Evolutionary conservation across 2,797 vertebrate genomes (phyloP).

Genomic region (Hemitrygon akajei): DNA sequence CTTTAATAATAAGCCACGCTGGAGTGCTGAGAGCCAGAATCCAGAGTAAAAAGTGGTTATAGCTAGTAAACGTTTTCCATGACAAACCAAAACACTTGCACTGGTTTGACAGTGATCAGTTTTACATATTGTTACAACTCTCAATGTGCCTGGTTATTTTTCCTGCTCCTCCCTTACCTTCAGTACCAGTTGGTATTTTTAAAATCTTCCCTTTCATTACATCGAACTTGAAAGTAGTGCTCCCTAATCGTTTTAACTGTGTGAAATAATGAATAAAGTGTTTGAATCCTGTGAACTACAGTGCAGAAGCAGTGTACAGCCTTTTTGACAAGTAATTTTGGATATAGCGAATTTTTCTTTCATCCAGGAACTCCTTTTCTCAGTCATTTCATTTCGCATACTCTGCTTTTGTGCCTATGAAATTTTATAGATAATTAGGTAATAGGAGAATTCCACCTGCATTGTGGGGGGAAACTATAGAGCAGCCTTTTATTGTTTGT

Average conservation of each 20-base stretch:
- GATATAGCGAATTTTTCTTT: conserved; percentile 25
- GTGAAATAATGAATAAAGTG: conserved; percentile 66
- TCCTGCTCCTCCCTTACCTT: conserved; percentile 49
- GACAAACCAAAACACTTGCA: conserved; percentile 91
- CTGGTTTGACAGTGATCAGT: conserved; percentile 94
- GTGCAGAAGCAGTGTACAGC: conserved; percentile 38
- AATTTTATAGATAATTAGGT: conserved; percentile 56
- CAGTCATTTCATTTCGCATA: conserved; percentile 42
- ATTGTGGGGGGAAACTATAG: conserved; percentile 57
- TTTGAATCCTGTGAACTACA: conserved; percentile 52
- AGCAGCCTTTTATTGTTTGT: conserved; percentile 61
- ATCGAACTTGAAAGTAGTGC: conserved; percentile 55
- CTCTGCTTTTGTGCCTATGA: conserved; percentile 60
- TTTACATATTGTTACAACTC: conserved; percentile 69
- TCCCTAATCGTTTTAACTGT: conserved; percentile 63
- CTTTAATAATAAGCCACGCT: conserved; percentile 38
- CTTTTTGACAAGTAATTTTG: conserved; percentile 33
- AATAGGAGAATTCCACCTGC: conserved; percentile 52
- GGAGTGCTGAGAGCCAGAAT: conserved; percentile 42
- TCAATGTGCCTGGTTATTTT: conserved; percentile 68
- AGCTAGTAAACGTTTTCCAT: conserved; percentile 77
- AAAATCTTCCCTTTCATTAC: conserved; percentile 60
- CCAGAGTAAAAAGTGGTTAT: conserved; percentile 57
- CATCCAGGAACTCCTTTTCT: conserved; percentile 42
- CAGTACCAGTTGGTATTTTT: conserved; percentile 68